Conservation (phyloP, 2,797 vertebrate species). For the Allobates femoralis region DNA sequence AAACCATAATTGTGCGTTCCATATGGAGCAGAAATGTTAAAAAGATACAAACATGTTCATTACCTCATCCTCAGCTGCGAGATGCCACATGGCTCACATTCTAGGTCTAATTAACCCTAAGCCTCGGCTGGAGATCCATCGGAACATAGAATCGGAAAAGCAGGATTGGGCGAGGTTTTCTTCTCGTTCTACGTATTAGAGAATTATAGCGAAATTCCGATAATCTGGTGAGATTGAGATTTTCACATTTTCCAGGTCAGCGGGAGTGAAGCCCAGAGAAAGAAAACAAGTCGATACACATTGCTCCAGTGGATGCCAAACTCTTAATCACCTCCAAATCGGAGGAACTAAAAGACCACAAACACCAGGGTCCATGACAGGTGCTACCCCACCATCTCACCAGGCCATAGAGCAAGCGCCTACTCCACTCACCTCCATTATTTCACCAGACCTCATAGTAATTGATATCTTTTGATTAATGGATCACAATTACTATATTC, state of each 20-base stretch:
- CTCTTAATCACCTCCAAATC: too few species aligned
- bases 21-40: slow-evolving; percentile 69
- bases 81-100: slow-evolving; percentile 52
- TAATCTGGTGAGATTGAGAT: not conserved
- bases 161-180: not conserved
- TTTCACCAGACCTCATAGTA: not conserved
- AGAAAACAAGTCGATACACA: too few species aligned
- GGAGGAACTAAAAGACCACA: too few species aligned
- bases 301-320: too few species aligned
- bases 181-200: not conserved
- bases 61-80: slow-evolving; percentile 71
- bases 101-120: slow-evolving; percentile 19
- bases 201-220: not conserved
- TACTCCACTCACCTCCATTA: not conserved
- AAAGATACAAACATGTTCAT: slow-evolving; percentile 67
- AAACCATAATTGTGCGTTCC: slow-evolving; percentile 75
- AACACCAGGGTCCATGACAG: not conserved
- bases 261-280: not conserved
- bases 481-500: not conserved
- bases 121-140: not conserved
- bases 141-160: not conserved
- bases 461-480: too few species aligned
- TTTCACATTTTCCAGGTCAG: not conserved
- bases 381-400: not conserved
- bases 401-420: not conserved